phyloP scores from a whole-genome alignment of 2,797 vertebrate genomes.

The Pantherophis alleghaniensis region DNA sequence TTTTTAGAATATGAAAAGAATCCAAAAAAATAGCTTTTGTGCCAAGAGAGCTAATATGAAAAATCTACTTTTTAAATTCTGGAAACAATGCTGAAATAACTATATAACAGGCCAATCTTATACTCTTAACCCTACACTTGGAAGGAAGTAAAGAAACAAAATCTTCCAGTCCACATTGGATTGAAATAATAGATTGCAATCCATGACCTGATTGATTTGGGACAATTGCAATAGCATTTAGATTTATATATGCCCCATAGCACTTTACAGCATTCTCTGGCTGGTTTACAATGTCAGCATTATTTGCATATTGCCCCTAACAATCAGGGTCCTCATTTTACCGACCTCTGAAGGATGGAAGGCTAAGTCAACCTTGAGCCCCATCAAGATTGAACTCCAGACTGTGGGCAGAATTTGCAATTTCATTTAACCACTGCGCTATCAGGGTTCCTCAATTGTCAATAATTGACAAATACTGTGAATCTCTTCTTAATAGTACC shows the following conservation, averaged over 20 bases:
- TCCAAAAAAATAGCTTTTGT: not conserved
- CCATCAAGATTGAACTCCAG: not conserved
- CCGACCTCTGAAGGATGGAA: not conserved
- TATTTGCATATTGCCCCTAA: not conserved
- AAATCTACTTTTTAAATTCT: not conserved
- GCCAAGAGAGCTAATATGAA: not conserved
- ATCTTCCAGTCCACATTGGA: not conserved
- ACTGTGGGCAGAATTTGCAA: not conserved
- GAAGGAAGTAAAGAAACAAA: not conserved
- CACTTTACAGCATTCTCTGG: not conserved
- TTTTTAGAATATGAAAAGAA: fast-evolving
- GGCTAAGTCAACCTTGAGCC: not conserved
- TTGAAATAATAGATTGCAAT: not conserved
- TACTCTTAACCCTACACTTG: not conserved
- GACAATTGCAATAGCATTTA: not conserved
- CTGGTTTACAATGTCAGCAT: not conserved
- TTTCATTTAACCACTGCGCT: not conserved
- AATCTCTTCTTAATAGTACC: not conserved
- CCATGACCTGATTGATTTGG: not conserved
- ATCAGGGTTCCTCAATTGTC: not conserved
- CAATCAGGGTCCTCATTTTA: not conserved
- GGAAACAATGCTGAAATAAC: not conserved
- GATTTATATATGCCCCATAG: not conserved
- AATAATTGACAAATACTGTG: not conserved
- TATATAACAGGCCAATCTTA: not conserved